Evolutionary conservation across 2,888 invertebrate species (phyloP), one percentile per base, ranked within the genome.

Genomic region (Cinara cedri): DNA sequence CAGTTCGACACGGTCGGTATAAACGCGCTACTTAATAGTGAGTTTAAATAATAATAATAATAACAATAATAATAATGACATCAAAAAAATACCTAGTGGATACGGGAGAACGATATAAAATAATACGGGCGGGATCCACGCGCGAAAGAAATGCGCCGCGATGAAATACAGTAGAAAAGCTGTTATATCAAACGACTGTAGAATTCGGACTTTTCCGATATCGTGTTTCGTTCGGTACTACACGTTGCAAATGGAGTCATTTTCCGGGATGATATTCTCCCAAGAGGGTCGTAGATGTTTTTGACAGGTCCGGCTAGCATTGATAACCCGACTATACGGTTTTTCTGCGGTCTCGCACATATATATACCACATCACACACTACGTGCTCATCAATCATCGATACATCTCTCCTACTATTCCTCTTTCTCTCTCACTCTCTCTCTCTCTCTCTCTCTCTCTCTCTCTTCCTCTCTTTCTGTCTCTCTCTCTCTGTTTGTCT

Each of bases 251-350:
- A 76, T 26, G 26, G 24, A 75, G 76, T 76, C 68, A 76, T 76
- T 76, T 68, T 57, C 46, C 1, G 26, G 49, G 66, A 60, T 49
- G 57, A 57, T 68, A 55, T 34, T 60, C 46, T 76, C 76, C 76
- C 60, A n/a, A 2, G 76, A 68, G 76, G 49, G 76, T 57, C 68
- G 57, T 76, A 49, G 55, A 76, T 68, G 76, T 76, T 76, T 68
- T 68, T 76, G 76, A 76, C 76, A 68, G 76, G 75, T 44, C 76
- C 57, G 34, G 65, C 68, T 34, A n/a, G 57, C 57, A 49, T 68
- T 68, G 76, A 66, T 76, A 76, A 55, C 75, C 75, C 54, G 55
- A 65, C 46, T 24, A n/a, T 55, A 44, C 26, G 57, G 26, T 1
- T 26, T 49, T 60, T 70, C 44, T 46, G 0, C 34, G 10, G 11